Base-by-base conservation (phyloP, 2,888 invertebrate species). In the Xanthorhoe designata region DNA sequence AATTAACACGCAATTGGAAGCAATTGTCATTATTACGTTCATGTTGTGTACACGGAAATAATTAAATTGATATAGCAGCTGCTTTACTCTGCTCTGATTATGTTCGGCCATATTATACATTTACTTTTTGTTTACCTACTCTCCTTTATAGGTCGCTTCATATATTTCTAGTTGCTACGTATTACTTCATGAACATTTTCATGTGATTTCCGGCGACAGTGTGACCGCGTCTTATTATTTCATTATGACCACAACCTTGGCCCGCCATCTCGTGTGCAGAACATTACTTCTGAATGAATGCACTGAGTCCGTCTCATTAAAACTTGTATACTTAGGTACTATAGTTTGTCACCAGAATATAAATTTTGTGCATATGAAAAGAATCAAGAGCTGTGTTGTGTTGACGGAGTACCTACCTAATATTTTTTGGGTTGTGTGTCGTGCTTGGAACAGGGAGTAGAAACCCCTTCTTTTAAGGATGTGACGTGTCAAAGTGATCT, bases 191-290 rank as follows among this genome's bases (percentile, higher is more conserved):
- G 10, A 13, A 42, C 13, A 13, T 42, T 42, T 13, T 42, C 35
- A 35, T 5, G 35, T n/a, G n/a, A n/a, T 19, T 38, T 7, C 42
- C 57, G 61, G 50, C 64, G 8, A 17, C 50, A 45, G n/a, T 17
- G 13, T 42, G n/a, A 15, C 56, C 59, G 47, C 4, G 5, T 42
- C 64, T 4, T n/a, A 18, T 47, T 13, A 58, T 64, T 66, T 66
- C 54, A 59, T 63, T 63, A 62, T 29, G 42, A 60, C 53, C 62
- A 52, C 42, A 65, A 61, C 70, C 70, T 66, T 68, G 65, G 65
- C 61, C 57, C 45, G 52, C 60, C 57, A 24, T 61, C 54, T 66
- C 58, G 52, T 64, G 65, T 54, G 60, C 58, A 63, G 62, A 67
- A 65, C 61, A 66, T 68, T 63, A 57, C 57, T 52, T 45, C 70